Percentiles rank a stretch among this genome's conserved stretches.
Conservation (phyloP, 2,888 invertebrate genomes). For the Dysmachus trigonus region DNA sequence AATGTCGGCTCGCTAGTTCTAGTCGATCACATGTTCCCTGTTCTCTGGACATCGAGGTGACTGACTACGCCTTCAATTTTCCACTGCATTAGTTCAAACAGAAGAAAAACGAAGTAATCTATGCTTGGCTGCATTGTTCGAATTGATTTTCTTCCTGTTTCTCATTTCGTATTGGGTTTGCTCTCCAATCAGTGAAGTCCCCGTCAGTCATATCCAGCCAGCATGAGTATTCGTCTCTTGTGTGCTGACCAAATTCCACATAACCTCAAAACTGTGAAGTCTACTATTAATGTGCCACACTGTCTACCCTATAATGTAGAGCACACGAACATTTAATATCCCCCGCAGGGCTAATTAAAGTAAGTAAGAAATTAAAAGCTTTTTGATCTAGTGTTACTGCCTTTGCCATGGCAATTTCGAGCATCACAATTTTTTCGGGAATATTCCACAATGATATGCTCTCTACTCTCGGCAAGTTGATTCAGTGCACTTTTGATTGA, state of each 20-base stretch:
- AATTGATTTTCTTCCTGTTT: not conserved
- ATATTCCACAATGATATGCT: not conserved
- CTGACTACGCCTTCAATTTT: not conserved
- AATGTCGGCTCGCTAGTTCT: constrained; percentile 18
- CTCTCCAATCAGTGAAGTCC: not conserved
- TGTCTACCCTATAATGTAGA: not conserved
- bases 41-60: not conserved
- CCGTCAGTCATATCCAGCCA: not conserved
- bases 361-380: not conserved
- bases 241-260: not conserved
- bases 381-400: not conserved
- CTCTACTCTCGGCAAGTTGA: not conserved
- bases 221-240: not conserved
- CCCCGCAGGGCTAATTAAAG: not conserved
- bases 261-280: not conserved
- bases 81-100: not conserved
- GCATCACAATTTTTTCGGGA: not conserved
- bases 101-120: not conserved
- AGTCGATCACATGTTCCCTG: not conserved
- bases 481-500: not conserved
- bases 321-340: not conserved
- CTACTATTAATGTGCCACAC: not conserved
- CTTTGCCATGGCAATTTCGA: not conserved
- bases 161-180: not conserved
- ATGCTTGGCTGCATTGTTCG: not conserved